Base-by-base conservation (phyloP, 2,797 vertebrate species). In the Malurus leucopterus region DNA sequence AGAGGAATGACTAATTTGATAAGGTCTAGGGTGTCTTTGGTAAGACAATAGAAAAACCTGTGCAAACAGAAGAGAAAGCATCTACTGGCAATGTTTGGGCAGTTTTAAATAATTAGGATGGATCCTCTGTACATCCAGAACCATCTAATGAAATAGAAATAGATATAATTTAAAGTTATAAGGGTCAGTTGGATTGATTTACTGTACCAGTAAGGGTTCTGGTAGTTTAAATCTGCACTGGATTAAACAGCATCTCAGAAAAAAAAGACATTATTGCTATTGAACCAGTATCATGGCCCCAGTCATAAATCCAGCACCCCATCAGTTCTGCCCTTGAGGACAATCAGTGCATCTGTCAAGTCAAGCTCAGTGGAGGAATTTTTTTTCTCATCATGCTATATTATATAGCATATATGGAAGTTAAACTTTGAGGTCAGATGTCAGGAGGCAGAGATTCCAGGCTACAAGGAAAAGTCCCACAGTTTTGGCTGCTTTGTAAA, bases 271-370 rank as follows among this genome's bases (percentile, higher is more conserved):
- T 32, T 53, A 55, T 11, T 44, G 41, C 13, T 64, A 46, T 26
- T 26, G 70, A 70, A 73, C 6, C 5, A 43, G 9, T 26, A 27
- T 15, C 3, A 4, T 15, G 8, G 11, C 4, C 1, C 3, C 1
- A 6, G 61, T 82, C 74, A 11, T 3, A 65, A 65, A 83, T 21
- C 1, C 8, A 73, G 17, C 16, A 57, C 6, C 5, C 6, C 13
- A 53, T 51, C 17, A 76, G 6, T 27, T 72, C 44, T 67, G 32
- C 16, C 9, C 12, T 14, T 69, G 24, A 30, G 19, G 12, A 49
- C 13, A 58, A 19, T 27, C 6, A 34, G 8, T 54, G 4, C 6
- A 29, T n/a, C 55, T 57, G 22, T 58, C 38, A 65, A 40, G 10
- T 57, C 5, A 6, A 26, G 6, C 9, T 62, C 10, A 61, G 21